A percentile compares a stretch with the other conserved stretches of the same genome.
phyloP scores from a whole-genome alignment of 1,140 invertebrate species.

The Aphidius ervi region DNA sequence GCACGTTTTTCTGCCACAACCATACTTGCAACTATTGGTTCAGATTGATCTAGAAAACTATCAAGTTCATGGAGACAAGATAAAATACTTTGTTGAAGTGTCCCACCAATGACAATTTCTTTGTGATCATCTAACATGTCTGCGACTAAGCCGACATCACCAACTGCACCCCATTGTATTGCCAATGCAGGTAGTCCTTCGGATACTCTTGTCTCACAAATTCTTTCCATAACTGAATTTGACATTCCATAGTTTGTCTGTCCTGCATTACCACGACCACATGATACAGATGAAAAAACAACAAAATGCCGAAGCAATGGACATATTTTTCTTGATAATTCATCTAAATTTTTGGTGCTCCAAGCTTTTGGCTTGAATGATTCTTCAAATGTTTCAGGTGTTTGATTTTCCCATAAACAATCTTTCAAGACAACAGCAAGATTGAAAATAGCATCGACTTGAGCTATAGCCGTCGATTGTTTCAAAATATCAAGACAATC shows the following conservation, averaged over 20 bases:
- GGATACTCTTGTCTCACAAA: conserved; percentile 53
- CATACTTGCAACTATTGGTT: conserved; percentile 62
- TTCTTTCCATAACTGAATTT: conserved; percentile 60
- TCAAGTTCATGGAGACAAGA: conserved; percentile 59
- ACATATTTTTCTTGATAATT: conserved; percentile 52
- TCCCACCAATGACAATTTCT: conserved; percentile 59
- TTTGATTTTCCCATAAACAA: conserved; percentile 54
- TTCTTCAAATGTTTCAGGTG: conserved; percentile 47
- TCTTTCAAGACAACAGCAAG: conserved; percentile 65
- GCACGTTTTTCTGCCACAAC: conserved; percentile 58
- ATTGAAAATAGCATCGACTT: conserved; percentile 76
- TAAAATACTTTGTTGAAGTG: conserved; percentile 62
- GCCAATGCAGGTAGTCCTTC: conserved; percentile 57
- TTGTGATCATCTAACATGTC: conserved; percentile 65
- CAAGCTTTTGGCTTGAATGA: conserved; percentile 54
- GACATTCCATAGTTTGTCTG: conserved; percentile 73
- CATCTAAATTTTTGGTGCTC: conserved; percentile 52
- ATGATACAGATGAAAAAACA: conserved; percentile 73
- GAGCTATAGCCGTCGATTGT: conserved; percentile 57
- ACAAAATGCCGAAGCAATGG: conserved; percentile 55
- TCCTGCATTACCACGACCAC: conserved; percentile 73
- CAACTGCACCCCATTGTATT: conserved; percentile 60
- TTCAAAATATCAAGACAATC: conserved; percentile 58
- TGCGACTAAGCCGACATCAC: conserved; percentile 58
- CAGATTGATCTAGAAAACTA: conserved; percentile 56